phyloP scores from a whole-genome alignment of 2,113 vertebrate species.

The Burhinus bistriatus region DNA sequence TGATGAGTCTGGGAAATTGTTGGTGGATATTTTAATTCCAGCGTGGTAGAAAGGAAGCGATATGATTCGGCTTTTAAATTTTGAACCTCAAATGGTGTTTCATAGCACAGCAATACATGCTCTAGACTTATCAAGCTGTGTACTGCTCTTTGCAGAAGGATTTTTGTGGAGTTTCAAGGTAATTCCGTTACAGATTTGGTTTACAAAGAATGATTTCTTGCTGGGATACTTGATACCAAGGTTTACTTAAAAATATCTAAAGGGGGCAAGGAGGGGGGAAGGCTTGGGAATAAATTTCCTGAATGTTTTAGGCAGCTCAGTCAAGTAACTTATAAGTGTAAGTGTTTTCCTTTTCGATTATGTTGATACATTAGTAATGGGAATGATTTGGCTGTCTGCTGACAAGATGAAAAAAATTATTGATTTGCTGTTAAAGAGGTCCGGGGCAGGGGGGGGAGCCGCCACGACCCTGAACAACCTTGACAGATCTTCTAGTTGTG shows the following conservation, averaged over 20 bases:
- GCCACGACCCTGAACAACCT: not conserved
- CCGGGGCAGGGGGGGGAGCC: too few species aligned
- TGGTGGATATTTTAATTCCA: not conserved
- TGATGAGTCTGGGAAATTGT: not conserved
- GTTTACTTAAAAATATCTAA: not conserved
- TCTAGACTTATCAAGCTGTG: not conserved
- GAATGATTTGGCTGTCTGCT: not conserved
- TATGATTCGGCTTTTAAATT: not conserved
- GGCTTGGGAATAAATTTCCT: not conserved
- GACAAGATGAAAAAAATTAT: not conserved
- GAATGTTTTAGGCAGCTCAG: not conserved
- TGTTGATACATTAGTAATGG: not conserved
- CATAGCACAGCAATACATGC: not conserved
- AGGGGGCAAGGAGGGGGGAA: not conserved
- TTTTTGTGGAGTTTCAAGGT: not conserved
- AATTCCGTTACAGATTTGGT: not conserved
- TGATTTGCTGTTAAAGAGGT: not conserved
- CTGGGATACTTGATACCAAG: not conserved
- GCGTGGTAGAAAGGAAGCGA: not conserved
- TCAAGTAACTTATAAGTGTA: not conserved
- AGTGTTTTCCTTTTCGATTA: not conserved
- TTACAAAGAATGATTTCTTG: not conserved
- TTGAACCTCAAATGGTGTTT: not conserved
- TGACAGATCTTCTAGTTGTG: not conserved
- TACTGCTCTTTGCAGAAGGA: not conserved